Conservation (phyloP, 2,113 vertebrate genomes). For the Corythornis cristatus region DNA sequence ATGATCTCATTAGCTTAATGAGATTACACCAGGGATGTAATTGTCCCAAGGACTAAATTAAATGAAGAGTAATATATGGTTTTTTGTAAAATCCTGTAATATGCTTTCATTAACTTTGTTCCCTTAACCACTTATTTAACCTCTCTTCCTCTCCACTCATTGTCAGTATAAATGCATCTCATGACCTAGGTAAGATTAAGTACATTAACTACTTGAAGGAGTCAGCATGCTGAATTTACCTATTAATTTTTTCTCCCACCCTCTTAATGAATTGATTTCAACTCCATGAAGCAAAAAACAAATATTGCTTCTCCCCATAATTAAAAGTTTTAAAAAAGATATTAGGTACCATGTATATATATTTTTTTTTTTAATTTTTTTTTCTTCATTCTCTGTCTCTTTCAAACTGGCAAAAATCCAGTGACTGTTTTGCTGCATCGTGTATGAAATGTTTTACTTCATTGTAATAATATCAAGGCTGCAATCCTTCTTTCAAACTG, state of each 20-base stretch:
- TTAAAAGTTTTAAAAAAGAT: neutral
- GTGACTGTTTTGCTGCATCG: neutral
- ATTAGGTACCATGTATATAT: neutral
- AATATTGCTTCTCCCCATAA: slow-evolving; percentile 29
- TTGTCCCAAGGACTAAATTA: slow-evolving; percentile 56
- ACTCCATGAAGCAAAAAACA: slow-evolving; percentile 27
- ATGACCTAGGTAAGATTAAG: slow-evolving; percentile 45
- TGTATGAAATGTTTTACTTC: neutral
- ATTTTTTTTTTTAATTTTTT: neutral
- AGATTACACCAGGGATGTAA: slow-evolving; percentile 52
- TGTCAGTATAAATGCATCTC: slow-evolving; percentile 13
- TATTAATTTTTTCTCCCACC: slow-evolving; percentile 51
- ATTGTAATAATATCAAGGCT: slow-evolving; percentile 15
- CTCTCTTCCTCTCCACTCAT: slow-evolving; percentile 28
- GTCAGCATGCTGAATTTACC: slow-evolving; percentile 24
- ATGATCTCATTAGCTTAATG: slow-evolving; percentile 63
- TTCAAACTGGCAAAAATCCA: slow-evolving; percentile 18
- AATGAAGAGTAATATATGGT: slow-evolving; percentile 49
- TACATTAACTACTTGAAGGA: slow-evolving; percentile 44
- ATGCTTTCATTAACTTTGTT: slow-evolving; percentile 68
- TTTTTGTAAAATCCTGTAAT: slow-evolving; percentile 45
- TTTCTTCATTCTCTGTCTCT: neutral
- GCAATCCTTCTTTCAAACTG: slow-evolving; percentile 43
- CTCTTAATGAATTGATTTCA: slow-evolving; percentile 39
- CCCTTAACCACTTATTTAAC: slow-evolving; percentile 58